Conservation (phyloP, 2,888 invertebrate genomes). For the Tridacna crocea region DNA sequence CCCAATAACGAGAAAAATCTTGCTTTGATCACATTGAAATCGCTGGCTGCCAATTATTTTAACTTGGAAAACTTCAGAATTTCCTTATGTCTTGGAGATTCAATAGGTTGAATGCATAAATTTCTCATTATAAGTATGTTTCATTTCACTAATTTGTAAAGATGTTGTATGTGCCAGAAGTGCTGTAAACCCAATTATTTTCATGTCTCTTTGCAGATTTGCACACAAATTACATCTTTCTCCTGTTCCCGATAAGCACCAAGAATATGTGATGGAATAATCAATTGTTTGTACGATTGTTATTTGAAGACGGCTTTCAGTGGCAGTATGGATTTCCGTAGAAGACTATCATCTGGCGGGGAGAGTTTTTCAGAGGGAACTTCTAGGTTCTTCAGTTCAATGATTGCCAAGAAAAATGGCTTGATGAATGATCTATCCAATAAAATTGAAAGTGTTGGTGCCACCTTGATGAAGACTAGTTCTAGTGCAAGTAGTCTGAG, state of each 20-base stretch:
- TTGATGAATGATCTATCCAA: slow-evolving; percentile 80
- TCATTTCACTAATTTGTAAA: no score
- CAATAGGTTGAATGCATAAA: no score
- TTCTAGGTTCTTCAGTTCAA: slow-evolving; percentile 80
- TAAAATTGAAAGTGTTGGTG: slow-evolving; percentile 78
- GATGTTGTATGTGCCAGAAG: no score
- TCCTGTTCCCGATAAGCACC: background rate
- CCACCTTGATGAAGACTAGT: slow-evolving; percentile 66
- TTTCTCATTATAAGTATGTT: no score
- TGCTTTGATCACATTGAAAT: no score
- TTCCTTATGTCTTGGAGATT: no score
- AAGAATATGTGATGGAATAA: slow-evolving; percentile 24
- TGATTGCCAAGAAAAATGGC: slow-evolving; percentile 81
- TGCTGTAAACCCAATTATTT: slow-evolving; percentile 10
- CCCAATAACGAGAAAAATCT: no score
- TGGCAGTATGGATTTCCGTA: slow-evolving; percentile 56
- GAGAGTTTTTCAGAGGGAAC: slow-evolving; percentile 78
- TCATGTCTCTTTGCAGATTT: slow-evolving; percentile 24
- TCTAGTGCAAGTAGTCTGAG: slow-evolving; percentile 68
- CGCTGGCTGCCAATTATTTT: no score
- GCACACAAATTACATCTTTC: slow-evolving; percentile 24
- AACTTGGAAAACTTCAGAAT: no score
- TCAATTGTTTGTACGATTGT: slow-evolving; percentile 32
- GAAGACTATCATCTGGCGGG: slow-evolving; percentile 57
- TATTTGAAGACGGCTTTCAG: slow-evolving; percentile 9